A percentile compares a stretch with the other conserved stretches of the same genome.
These are phyloP conservation scores for Pocillopora verrucosa DNA, from an alignment of 64 coral and sea anemone genomes.

Conservation along the genomic window DNA sequence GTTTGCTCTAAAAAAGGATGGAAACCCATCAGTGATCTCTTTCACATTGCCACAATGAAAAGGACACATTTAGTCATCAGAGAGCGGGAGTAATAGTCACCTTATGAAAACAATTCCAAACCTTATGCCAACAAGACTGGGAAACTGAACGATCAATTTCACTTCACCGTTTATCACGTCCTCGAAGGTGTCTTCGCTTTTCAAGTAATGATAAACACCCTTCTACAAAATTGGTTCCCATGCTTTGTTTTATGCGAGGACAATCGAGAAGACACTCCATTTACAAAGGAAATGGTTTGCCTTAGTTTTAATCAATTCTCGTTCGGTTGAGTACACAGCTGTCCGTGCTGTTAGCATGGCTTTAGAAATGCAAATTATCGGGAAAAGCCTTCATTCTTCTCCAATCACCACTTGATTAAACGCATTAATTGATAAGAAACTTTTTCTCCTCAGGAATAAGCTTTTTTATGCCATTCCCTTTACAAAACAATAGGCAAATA, in stretches of 20 bases:
- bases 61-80: background rate
- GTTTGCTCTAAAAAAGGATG: background rate
- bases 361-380: slow-evolving; percentile 27
- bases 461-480: background rate
- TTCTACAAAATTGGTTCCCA: background rate
- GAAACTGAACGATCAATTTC: background rate
- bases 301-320: background rate
- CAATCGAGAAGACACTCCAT: background rate
- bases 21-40: too few relatives aligned
- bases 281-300: background rate
- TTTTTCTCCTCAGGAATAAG: background rate
- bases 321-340: background rate
- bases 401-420: background rate
- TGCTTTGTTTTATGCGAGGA: background rate
- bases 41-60: background rate
- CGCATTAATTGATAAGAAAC: background rate
- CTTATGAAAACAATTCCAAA: background rate
- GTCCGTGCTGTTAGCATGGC: background rate
- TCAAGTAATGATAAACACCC: background rate
- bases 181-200: background rate
- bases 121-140: background rate
- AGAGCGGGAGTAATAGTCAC: background rate
- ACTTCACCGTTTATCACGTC: background rate
- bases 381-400: slow-evolving; percentile 7
- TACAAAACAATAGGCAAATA: background rate